These are phyloP conservation scores for Ambastaia sidthimunki DNA, from an alignment of 2,797 vertebrate genomes.

Conservation along the genomic window DNA sequence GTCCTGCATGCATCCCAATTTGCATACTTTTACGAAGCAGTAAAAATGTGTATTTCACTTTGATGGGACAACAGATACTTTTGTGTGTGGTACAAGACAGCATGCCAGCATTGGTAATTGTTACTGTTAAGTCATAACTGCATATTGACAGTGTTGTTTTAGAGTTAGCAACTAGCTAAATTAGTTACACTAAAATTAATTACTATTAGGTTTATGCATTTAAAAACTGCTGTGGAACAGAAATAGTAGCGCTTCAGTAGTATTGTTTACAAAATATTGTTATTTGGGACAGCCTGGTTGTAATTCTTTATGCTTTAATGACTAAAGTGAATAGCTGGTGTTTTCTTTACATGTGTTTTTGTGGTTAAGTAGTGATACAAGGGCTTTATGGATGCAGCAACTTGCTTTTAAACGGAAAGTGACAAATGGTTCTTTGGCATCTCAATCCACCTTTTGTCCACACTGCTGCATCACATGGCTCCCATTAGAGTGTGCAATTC, in stretches of 20 bases:
- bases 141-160: neutral
- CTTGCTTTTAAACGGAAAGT: conserved; percentile 40
- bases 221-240: too few species aligned
- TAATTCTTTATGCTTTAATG: neutral
- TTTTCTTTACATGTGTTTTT: neutral
- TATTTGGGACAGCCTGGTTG: neutral
- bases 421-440: conserved; percentile 56
- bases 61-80: neutral
- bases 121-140: neutral
- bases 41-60: neutral
- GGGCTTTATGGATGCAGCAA: conserved; percentile 28
- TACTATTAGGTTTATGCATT: neutral
- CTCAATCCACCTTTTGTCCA: conserved; percentile 60
- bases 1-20: neutral
- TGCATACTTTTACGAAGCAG: neutral
- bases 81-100: too few species aligned
- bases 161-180: neutral
- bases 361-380: conserved; percentile 37
- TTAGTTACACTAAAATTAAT: neutral
- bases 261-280: neutral
- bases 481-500: conserved; percentile 57
- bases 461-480: conserved; percentile 48
- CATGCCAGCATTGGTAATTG: neutral
- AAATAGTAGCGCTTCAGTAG: too few species aligned
- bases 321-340: neutral